Base-by-base conservation (phyloP, 2,888 invertebrate species). In the Scaptomyza flava region DNA sequence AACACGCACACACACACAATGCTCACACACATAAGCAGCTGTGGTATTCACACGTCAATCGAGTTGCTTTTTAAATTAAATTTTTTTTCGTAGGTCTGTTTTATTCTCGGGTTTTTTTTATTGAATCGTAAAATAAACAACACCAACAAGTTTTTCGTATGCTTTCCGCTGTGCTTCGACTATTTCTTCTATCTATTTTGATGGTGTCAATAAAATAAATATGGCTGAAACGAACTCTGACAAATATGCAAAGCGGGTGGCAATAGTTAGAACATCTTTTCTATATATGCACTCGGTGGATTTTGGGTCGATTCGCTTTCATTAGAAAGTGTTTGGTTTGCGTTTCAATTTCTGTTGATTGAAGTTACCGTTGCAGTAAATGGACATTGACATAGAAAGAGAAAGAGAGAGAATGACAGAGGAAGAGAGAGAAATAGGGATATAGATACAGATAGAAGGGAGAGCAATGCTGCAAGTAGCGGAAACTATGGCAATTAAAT, bases 261-360 rank as follows among this genome's bases (percentile, higher is more conserved):
- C 42, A 46, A 42, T 48, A 33, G 61, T 17, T 62, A 47, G 36
- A 50, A 9, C n/a, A 20, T 34, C 36, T 50, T n/a, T 62, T 71
- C 17, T 41, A 41, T 41, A 77, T 77, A 38, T 12, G 72, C 65
- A 53, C 30, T 75, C 60, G 82, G 65, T 68, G 66, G 53, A 52
- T 30, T 20, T 41, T 41, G 17, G 36, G 57, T 60, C 86, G 87
- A 65, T 76, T 82, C 54, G 38, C 60, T 68, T 70, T 17, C 1
- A 17, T 17, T 17, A 17, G 17, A 17, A 17, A 17, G 17, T 17
- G 17, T 17, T 17, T 54, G 58, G 77, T 68, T 68, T 67, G 73
- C 71, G 75, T 81, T 84, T 81, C 88, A 85, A 85, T 83, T 83
- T 85, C 83, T 77, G 86, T 70, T 87, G 82, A 85, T 87, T 85